Evolutionary conservation across 2,113 vertebrate genomes (phyloP), one percentile per base, ranked within the genome.

Genomic region (Malaclemys terrapin): DNA sequence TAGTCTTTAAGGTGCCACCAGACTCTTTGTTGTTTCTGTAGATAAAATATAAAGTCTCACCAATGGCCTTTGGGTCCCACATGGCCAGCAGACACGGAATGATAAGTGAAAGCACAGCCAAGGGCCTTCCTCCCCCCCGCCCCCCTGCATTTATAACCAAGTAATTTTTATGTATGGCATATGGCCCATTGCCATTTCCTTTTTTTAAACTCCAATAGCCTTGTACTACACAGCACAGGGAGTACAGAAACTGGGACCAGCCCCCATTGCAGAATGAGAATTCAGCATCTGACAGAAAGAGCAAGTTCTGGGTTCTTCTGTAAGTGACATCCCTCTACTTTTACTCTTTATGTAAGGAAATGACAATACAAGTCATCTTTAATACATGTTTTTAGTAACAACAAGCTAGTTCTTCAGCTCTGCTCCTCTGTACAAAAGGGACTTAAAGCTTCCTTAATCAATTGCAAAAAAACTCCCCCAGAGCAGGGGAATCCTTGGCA

Each of bases 31-130:
- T n/a, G n/a, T n/a, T n/a, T n/a, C n/a, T n/a, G n/a, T n/a, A 88
- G 52, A 97, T 13, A 80, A 91, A 91, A 89, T 76, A 91, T 25
- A 95, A 93, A 94, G 93, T 72, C 80, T 85, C 95, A 94, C 91
- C 81, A 84, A 47, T 82, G 95, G 82, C 82, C 72, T 92, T 95
- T 90, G 53, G 93, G 72, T 88, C 82, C 81, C 88, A 86, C 49
- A 24, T 42, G 91, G 89, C 91, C 95, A 97, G 94, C 93, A 97
- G 95, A 93, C 91, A 88, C 49, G 45, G 85, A 95, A 81, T 47
- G 92, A 54, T 91, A 96, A 97, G 92, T 90, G 62, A 92, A 95
- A 95, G 79, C 29, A 80, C 88, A 72, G 88, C 69, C 86, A 85
- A 27, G 7, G 52, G 56, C 47, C 88, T 95, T 35, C 38, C 38